Evolutionary conservation across 2,888 invertebrate species (phyloP), one percentile per base, ranked within the genome.

Genomic region (Sipha maydis): DNA sequence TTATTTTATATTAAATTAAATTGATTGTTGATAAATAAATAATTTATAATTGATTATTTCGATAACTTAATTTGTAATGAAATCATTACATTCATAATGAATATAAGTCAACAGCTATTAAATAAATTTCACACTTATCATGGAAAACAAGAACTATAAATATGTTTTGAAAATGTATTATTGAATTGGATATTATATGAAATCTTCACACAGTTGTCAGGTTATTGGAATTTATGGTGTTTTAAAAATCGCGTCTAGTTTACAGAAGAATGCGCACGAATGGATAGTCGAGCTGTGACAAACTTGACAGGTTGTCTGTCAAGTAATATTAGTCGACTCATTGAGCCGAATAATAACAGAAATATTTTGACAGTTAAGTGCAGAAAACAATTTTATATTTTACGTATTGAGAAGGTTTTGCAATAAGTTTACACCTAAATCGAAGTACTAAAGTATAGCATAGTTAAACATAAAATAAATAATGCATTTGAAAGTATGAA

Each of bases 301-400:
- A 48, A 69, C 69, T 69, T 85, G 85, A 85, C 78, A 79, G 85
- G 78, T 71, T 85, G 69, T 85, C 85, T 85, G 76, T 85, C 85
- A 79, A 85, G 78, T 85, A 78, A 78, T 56, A 78, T 85, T 85
- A 69, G 78, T 54, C 78, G 69, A 85, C n/a, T 85, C 78, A 79
- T 79, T 85, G 85, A 71, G 34, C 71, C 56, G 85, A 85, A 85
- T 85, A 85, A 85, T 85, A 79, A 85, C 69, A 85, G 85, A 79
- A 34, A 69, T 85, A 71, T 85, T 85, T 79, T 79, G 78, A 85
- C 67, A 85, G 69, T 78, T 48, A 54, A 69, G 78, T 54, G 69
- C n/a, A 34, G 54, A 69, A 85, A 85, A 85, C 85, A 85, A 85
- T 85, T 79, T 75, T 25, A 75, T 83, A 85, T 85, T 85, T 85